Conservation (phyloP, 2,113 vertebrate species). For the Ictalurus punctatus region DNA sequence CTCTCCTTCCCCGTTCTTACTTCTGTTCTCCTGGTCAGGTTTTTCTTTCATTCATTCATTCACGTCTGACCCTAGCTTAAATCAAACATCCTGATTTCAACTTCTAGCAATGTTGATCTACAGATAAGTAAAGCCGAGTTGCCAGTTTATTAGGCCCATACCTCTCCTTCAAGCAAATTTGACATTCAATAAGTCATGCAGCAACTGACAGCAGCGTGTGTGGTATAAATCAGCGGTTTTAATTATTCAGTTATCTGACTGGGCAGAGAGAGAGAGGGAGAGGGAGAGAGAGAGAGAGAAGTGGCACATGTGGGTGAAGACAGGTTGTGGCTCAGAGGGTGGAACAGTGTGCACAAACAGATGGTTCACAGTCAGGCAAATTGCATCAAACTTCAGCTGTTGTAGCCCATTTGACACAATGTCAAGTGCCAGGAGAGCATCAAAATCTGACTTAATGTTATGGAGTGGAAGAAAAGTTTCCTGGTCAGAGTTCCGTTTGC, state of each 20-base stretch:
- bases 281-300: too few species aligned
- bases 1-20: not conserved
- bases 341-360: slow-evolving; percentile 2
- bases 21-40: not conserved
- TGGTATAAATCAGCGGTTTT: not conserved
- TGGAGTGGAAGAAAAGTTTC: not conserved
- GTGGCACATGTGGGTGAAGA: not conserved
- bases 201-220: not conserved
- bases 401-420: slow-evolving; percentile 6
- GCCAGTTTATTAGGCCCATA: not conserved
- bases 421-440: not conserved
- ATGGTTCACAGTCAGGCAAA: slow-evolving; percentile 20
- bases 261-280: too few species aligned
- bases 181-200: not conserved
- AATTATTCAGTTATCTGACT: not conserved
- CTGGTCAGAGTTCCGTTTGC: not conserved
- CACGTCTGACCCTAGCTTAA: not conserved
- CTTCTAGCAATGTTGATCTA: not conserved
- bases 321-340: slow-evolving; percentile 7
- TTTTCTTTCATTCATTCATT: not conserved
- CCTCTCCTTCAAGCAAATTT: not conserved
- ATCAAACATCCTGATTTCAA: not conserved
- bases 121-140: not conserved
- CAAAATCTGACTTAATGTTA: not conserved
- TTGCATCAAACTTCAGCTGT: slow-evolving; percentile 6